Conservation (phyloP, 2,113 vertebrate species). For the Odontophorus gujanensis region DNA sequence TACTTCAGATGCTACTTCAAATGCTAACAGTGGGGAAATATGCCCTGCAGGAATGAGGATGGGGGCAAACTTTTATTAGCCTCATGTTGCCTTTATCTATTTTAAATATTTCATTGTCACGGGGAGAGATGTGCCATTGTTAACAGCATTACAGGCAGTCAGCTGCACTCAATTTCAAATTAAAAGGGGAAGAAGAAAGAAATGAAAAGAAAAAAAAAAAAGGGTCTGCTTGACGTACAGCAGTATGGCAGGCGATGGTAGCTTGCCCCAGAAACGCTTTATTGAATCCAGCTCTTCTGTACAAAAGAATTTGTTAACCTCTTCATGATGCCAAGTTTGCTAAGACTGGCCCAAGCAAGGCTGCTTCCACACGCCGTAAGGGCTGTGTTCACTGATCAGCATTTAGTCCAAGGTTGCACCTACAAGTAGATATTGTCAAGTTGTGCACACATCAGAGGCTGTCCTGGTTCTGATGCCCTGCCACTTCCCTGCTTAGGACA, state of each 20-base stretch:
- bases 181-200: slow-evolving; percentile 58
- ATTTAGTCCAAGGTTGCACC: neutral
- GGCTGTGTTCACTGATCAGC: neutral
- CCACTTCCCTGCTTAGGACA: neutral
- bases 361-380: neutral
- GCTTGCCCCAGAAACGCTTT: slow-evolving; percentile 71
- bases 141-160: slow-evolving; percentile 73
- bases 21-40: slow-evolving; percentile 59
- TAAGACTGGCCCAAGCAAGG: neutral
- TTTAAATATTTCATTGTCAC: slow-evolving; percentile 75
- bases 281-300: slow-evolving; percentile 78
- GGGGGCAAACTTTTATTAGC: slow-evolving; percentile 75
- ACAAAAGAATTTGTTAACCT: slow-evolving; percentile 69
- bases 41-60: slow-evolving; percentile 69
- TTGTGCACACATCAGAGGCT: neutral
- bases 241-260: slow-evolving; percentile 68
- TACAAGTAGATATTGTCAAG: accelerated
- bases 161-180: slow-evolving; percentile 82
- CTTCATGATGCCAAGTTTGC: slow-evolving; percentile 59
- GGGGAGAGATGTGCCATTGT: slow-evolving; percentile 78
- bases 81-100: slow-evolving; percentile 75
- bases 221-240: slow-evolving; percentile 63
- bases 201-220: slow-evolving; percentile 49
- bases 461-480: neutral
- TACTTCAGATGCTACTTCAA: slow-evolving; percentile 16